Evolutionary conservation across 2,797 vertebrate species (phyloP).

Genomic region (Sebastes trivittatus): DNA sequence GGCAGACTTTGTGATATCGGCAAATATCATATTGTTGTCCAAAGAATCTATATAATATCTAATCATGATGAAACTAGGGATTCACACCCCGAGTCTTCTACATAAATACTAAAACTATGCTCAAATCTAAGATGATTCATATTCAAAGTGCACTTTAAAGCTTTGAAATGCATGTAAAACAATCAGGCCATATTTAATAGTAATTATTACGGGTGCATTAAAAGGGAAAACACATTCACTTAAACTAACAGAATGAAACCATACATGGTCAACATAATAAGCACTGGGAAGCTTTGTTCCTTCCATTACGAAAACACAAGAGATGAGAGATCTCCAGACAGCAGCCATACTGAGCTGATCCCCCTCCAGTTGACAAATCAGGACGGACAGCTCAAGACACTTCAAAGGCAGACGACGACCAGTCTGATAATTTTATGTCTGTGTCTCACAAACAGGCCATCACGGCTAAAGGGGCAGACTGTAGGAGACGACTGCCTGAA

Average conservation of each 20-base stretch:
- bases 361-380: constrained; percentile 74
- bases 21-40: too few species aligned
- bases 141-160: background rate
- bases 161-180: background rate
- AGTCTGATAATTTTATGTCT: constrained; percentile 81
- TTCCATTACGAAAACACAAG: constrained; percentile 48
- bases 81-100: background rate
- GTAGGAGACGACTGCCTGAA: constrained; percentile 79
- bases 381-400: constrained; percentile 79
- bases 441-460: constrained; percentile 80
- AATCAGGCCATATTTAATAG: background rate
- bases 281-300: constrained; percentile 55
- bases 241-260: constrained; percentile 21
- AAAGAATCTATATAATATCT: too few species aligned
- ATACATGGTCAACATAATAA: constrained; percentile 34
- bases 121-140: background rate
- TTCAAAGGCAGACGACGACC: constrained; percentile 78
- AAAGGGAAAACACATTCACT: background rate
- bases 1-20: too few species aligned
- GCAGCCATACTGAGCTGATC: constrained; percentile 74
- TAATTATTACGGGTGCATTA: background rate
- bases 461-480: constrained; percentile 75
- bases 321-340: constrained; percentile 76
- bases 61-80: too few species aligned
- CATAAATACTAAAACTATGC: background rate